Conservation (phyloP, 2,888 invertebrate species). For the Zaprionus lineosus region DNA sequence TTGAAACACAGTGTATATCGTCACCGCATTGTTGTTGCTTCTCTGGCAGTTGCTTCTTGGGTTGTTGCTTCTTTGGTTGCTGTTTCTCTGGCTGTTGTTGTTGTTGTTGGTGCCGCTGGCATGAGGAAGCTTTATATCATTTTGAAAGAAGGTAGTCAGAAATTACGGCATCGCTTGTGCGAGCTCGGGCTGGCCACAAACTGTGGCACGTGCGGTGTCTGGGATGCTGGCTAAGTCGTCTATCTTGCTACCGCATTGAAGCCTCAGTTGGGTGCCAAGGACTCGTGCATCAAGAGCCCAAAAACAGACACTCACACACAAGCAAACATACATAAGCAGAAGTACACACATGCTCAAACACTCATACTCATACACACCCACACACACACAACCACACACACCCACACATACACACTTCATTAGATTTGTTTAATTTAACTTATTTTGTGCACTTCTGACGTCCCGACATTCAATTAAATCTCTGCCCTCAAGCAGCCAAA, state of each 20-base stretch:
- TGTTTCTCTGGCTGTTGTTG: too few relatives aligned
- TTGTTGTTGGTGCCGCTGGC: too few relatives aligned
- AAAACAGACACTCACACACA: conserved; percentile 7
- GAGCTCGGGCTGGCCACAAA: conserved; percentile 42
- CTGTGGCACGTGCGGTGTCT: conserved; percentile 56
- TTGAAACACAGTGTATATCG: conserved; percentile 15
- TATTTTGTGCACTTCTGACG: conserved; percentile 51
- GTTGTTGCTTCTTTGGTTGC: too few relatives aligned
- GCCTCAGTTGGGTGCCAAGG: conserved; percentile 31
- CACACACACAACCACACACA: conserved; percentile 7
- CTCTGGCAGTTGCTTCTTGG: too few relatives aligned
- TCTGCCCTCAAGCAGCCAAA: conserved; percentile 26
- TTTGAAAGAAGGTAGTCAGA: conserved; percentile 61
- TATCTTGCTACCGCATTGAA: conserved; percentile 56
- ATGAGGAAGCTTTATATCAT: conserved; percentile 51
- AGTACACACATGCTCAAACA: too few relatives aligned
- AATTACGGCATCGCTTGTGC: conserved; percentile 57
- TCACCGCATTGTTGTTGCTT: conserved; percentile 39
- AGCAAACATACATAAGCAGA: too few relatives aligned
- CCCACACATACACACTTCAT: conserved; percentile 58
- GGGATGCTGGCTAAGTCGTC: conserved; percentile 43
- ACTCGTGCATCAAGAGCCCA: conserved; percentile 35
- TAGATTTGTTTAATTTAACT: conserved; percentile 76
- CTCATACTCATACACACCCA: background rate
- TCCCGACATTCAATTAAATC: conserved; percentile 57